phyloP scores from a whole-genome alignment of 1,140 invertebrate species.

The Periplaneta americana region DNA sequence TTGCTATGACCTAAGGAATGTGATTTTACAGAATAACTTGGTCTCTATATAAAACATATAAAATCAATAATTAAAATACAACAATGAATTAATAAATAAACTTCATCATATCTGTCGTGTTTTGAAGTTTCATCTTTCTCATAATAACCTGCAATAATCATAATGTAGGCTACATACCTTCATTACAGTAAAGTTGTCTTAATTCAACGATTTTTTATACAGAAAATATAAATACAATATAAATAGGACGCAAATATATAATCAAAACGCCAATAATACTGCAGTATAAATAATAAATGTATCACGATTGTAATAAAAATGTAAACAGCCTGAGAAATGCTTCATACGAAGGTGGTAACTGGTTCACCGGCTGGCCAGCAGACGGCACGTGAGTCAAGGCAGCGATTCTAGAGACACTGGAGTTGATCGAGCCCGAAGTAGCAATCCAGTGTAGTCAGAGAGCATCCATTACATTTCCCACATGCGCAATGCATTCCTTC shows the following conservation, averaged over 20 bases:
- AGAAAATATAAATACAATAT: neutral
- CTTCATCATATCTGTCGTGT: too few species aligned
- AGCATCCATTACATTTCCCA: constrained; percentile 44
- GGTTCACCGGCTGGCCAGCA: neutral
- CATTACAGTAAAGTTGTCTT: too few species aligned
- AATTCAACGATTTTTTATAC: too few species aligned
- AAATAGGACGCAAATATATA: neutral
- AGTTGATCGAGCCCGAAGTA: constrained; percentile 18
- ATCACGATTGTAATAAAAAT: neutral
- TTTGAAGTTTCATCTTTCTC: too few species aligned
- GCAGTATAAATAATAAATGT: neutral
- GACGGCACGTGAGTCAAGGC: neutral
- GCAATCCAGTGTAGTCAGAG: constrained; percentile 36
- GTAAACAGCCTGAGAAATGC: neutral
- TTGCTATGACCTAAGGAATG: too few species aligned
- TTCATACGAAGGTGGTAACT: neutral
- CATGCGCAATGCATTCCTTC: constrained; percentile 46
- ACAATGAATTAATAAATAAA: too few species aligned
- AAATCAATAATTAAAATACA: too few species aligned
- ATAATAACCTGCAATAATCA: too few species aligned
- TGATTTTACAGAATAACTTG: too few species aligned
- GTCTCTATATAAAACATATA: too few species aligned
- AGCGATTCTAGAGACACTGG: neutral
- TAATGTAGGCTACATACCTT: too few species aligned
- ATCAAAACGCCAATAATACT: neutral